Conservation (phyloP, 2,797 vertebrate species). For the Cirrhinus molitorella region DNA sequence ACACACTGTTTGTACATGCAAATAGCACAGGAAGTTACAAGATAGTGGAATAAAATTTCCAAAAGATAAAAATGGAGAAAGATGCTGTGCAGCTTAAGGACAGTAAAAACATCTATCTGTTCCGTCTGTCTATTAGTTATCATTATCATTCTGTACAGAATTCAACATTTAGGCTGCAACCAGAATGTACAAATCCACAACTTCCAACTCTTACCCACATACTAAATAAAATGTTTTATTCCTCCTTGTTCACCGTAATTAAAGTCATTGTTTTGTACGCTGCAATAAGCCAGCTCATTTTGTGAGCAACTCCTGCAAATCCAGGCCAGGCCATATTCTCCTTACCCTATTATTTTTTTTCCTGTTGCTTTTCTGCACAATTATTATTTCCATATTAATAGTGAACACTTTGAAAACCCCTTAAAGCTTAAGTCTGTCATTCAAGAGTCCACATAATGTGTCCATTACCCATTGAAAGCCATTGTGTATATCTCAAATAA, state of each 20-base stretch:
- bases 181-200: slow-evolving; percentile 13
- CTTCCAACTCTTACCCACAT: neutral
- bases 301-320: slow-evolving; percentile 16
- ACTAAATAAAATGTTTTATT: slow-evolving; percentile 12
- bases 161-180: slow-evolving; percentile 3
- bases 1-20: slow-evolving; percentile 1
- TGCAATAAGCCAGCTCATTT: neutral
- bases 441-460: slow-evolving; percentile 19
- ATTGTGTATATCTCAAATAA: slow-evolving; percentile 30
- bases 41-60: neutral
- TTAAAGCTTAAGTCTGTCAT: slow-evolving; percentile 21
- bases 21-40: neutral
- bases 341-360: slow-evolving; percentile 1
- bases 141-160: neutral
- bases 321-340: slow-evolving; percentile 19
- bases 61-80: neutral
- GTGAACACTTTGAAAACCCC: slow-evolving; percentile 38
- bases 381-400: slow-evolving; percentile 33
- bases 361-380: neutral
- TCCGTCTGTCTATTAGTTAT: neutral
- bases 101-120: neutral
- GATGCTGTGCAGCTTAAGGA: neutral
- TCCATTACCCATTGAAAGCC: slow-evolving; percentile 30
- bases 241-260: slow-evolving; percentile 21
- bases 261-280: slow-evolving; percentile 35